These are phyloP conservation scores for Sarcophaga peregrina DNA, from an alignment of 1,140 invertebrate genomes.

Conservation along the genomic window DNA sequence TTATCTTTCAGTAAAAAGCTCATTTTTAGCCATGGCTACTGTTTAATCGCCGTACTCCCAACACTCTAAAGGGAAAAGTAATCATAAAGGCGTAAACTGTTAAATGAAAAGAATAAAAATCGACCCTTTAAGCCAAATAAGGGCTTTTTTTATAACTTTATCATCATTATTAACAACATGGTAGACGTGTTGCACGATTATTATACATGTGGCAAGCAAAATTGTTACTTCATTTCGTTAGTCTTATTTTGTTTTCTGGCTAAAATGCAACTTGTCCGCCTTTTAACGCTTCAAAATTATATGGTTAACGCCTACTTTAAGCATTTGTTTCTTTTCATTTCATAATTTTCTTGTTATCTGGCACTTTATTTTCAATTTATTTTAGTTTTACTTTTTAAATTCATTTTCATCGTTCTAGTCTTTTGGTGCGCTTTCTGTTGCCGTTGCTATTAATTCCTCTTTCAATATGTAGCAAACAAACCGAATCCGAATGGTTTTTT, in stretches of 20 bases:
- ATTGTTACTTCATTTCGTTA: neutral
- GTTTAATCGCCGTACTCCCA: neutral
- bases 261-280: conserved; percentile 4
- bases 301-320: conserved; percentile 33
- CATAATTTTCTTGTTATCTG: neutral
- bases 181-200: neutral
- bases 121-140: conserved; percentile 24
- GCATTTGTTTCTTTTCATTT: neutral
- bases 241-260: neutral
- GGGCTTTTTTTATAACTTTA: conserved; percentile 16
- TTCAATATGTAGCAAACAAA: no score
- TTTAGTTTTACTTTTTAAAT: neutral
- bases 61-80: neutral
- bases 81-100: conserved; percentile 19
- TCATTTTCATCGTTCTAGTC: neutral
- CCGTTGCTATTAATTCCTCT: no score
- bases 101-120: neutral
- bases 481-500: neutral
- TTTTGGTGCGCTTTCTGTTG: no score
- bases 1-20: conserved; percentile 9
- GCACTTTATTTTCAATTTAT: conserved; percentile 21
- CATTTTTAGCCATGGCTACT: neutral
- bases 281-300: conserved; percentile 40
- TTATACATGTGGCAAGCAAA: neutral
- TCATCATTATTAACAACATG: neutral